Evolutionary conservation across 2,113 vertebrate genomes (phyloP).

Genomic region (Alouatta palliata): DNA sequence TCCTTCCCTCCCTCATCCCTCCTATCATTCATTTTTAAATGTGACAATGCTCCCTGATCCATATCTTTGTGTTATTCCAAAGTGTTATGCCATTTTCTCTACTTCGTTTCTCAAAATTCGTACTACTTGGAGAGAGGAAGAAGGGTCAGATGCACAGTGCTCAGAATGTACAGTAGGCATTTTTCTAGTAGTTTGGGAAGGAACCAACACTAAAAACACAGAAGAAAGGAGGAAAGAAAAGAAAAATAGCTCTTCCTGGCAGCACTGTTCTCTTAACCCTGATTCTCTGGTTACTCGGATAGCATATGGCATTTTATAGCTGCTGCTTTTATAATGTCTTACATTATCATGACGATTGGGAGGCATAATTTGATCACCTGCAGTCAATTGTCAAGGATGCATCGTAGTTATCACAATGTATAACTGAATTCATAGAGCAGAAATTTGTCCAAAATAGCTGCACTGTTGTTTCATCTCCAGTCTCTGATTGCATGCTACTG

Average conservation of each 20-base stretch:
- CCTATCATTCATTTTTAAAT: background rate
- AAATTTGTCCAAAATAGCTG: background rate
- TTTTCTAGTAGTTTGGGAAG: background rate
- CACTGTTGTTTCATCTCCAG: background rate
- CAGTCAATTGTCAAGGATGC: background rate
- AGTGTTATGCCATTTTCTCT: background rate
- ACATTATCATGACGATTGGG: background rate
- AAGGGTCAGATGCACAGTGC: background rate
- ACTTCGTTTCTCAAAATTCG: background rate
- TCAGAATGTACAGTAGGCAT: background rate
- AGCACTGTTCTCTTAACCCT: background rate
- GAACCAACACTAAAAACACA: background rate
- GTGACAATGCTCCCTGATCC: background rate
- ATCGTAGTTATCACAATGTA: slow-evolving; percentile 9
- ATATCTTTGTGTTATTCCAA: background rate
- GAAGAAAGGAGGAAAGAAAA: background rate
- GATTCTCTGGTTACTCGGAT: background rate
- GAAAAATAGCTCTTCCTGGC: background rate
- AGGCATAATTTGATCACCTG: slow-evolving; percentile 10
- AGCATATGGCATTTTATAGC: background rate
- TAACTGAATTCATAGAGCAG: background rate
- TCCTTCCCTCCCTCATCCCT: background rate
- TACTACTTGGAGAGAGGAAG: background rate
- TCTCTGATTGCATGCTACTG: background rate
- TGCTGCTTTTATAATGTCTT: background rate